phyloP scores from a whole-genome alignment of 2,797 vertebrate genomes.

The Periparus ater region DNA sequence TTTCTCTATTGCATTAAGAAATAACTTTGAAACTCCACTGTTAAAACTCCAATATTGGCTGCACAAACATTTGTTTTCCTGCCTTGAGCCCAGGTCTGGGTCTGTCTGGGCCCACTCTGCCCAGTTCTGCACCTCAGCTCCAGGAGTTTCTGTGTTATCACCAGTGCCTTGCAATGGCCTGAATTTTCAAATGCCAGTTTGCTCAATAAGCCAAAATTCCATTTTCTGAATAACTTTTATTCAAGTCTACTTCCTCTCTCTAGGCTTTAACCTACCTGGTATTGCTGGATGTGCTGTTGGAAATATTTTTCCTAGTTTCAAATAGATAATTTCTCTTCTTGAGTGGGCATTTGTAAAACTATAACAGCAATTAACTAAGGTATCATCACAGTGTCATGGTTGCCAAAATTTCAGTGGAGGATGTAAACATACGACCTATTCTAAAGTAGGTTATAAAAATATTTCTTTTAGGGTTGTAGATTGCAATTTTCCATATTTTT shows the following conservation, averaged over 20 bases:
- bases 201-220: background rate
- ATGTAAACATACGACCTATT: background rate
- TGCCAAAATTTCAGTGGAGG: background rate
- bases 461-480: background rate
- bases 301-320: background rate
- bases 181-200: background rate
- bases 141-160: background rate
- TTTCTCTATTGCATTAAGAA: background rate
- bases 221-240: background rate
- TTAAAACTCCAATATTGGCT: background rate
- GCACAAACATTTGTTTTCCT: background rate
- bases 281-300: background rate
- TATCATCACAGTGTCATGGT: background rate
- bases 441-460: background rate
- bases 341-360: background rate
- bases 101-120: background rate
- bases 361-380: background rate
- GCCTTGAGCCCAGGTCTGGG: background rate
- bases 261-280: background rate
- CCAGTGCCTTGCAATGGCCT: background rate
- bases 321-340: background rate
- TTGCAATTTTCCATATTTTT: background rate
- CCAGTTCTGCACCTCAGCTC: background rate
- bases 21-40: background rate
- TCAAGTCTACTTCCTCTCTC: background rate